Conservation (phyloP, 2,888 invertebrate genomes). For the Metallyticus violacea region DNA sequence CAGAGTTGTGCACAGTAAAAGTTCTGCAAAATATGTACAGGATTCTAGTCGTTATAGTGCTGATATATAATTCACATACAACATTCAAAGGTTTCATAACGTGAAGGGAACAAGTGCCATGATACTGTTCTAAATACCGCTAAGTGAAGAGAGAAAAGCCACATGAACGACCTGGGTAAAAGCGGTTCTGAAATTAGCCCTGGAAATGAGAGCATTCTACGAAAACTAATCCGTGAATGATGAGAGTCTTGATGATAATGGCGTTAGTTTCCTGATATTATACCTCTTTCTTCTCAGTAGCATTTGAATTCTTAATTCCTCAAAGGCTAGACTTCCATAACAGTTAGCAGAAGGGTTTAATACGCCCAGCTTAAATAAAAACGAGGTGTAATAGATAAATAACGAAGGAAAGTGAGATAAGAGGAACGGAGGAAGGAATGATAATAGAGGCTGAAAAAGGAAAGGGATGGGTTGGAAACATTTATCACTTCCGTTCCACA, state of each 20-base stretch:
- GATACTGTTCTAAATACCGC: neutral
- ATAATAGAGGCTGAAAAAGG: slow-evolving; percentile 9
- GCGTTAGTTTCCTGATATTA: neutral
- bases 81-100: no score
- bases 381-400: neutral
- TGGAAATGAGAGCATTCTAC: neutral
- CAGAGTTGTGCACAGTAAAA: no score
- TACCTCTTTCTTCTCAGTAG: neutral
- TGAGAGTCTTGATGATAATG: neutral
- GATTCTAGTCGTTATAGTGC: no score
- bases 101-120: no score
- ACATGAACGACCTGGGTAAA: neutral
- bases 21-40: no score
- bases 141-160: neutral
- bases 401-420: slow-evolving; percentile 7
- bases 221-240: neutral
- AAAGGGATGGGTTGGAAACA: slow-evolving; percentile 3
- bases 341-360: neutral
- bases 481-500: slow-evolving; percentile 16
- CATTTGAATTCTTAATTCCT: neutral
- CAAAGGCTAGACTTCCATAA: neutral
- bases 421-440: neutral
- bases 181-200: neutral
- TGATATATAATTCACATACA: no score
- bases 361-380: neutral